Percentiles rank a stretch among this genome's conserved stretches.
phyloP scores from a whole-genome alignment of 2,797 vertebrate species.

The Pantherophis vulpinus region DNA sequence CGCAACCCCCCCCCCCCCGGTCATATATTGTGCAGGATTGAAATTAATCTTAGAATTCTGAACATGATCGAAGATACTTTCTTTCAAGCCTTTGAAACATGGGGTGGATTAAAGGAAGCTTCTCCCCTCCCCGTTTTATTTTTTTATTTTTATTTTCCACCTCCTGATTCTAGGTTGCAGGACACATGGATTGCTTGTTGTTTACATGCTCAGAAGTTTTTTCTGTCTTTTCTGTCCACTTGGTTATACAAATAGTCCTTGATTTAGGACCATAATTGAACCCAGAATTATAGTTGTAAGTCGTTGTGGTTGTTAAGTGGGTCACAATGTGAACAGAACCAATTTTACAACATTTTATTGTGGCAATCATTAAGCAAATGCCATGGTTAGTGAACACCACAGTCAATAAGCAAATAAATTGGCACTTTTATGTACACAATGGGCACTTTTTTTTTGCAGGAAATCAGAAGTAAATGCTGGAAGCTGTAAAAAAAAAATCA shows the following conservation, averaged over 20 bases:
- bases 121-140: not conserved
- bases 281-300: not conserved
- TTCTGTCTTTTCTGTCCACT: no score
- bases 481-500: not conserved
- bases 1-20: fast-evolving
- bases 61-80: not conserved
- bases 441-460: not conserved
- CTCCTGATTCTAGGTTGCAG: not conserved
- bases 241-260: not conserved
- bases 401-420: not conserved
- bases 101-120: not conserved
- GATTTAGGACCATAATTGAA: not conserved
- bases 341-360: not conserved
- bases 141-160: not conserved
- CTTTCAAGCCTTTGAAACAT: not conserved
- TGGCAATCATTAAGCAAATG: not conserved
- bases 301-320: not conserved
- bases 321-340: not conserved
- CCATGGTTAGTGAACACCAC: not conserved
- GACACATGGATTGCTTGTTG: no score
- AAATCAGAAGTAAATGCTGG: not conserved
- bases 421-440: no score
- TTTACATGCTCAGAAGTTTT: not conserved
- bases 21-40: not conserved
- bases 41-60: not conserved